A percentile compares a stretch with the other conserved stretches of the same genome.
phyloP scores from a whole-genome alignment of 2,797 vertebrate genomes.

The Galago senegalensis region DNA sequence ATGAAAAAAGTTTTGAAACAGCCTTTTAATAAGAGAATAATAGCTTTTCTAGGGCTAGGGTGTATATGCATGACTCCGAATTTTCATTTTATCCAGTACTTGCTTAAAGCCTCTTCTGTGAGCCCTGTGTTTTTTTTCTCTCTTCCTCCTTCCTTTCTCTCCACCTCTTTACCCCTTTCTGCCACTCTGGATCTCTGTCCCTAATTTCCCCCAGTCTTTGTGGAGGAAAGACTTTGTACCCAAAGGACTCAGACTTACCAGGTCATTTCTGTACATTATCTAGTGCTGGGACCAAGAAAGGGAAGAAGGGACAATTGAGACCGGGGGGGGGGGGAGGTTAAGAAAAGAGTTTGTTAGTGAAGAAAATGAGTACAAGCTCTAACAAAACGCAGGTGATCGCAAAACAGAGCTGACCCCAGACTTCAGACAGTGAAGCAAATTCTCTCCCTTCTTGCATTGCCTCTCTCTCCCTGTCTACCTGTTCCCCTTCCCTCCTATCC shows the following conservation, averaged over 20 bases:
- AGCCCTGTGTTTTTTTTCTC: neutral
- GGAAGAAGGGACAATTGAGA: neutral
- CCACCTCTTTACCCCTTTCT: neutral
- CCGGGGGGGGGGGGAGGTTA: neutral
- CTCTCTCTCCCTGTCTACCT: neutral
- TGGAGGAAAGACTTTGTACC: neutral
- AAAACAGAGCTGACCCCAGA: neutral
- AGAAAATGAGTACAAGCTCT: neutral
- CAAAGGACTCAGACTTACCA: neutral
- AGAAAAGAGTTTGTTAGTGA: neutral
- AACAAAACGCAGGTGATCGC: neutral
- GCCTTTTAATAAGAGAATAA: neutral
- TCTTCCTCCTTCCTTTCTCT: neutral
- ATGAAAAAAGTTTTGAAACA: neutral
- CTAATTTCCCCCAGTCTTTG: neutral
- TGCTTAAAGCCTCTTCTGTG: neutral
- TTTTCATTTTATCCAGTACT: slow-evolving; percentile 16
- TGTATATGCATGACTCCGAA: neutral
- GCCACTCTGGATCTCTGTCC: neutral
- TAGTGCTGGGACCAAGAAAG: neutral
- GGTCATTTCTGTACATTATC: neutral
- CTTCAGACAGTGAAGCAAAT: neutral
- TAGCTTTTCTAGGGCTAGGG: neutral
- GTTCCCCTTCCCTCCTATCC: neutral
- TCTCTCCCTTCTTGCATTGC: neutral